phyloP scores from a whole-genome alignment of 1,140 invertebrate genomes.

The Vollenhovia emeryi region DNA sequence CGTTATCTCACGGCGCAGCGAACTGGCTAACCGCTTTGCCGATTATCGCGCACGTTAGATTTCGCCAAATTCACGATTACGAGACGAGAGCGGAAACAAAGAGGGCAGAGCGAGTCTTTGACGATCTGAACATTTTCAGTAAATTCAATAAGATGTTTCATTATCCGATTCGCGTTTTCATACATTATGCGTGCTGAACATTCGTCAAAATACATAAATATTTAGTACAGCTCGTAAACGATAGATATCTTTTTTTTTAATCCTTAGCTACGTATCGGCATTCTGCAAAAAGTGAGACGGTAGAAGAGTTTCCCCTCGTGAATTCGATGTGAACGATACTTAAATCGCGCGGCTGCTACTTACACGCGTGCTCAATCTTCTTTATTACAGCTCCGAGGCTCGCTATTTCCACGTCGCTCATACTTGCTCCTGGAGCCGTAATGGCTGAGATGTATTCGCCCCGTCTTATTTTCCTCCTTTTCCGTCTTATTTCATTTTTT shows the following conservation, averaged over 20 bases:
- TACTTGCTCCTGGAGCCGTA: constrained; percentile 46
- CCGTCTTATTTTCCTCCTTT: constrained; percentile 40
- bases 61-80: neutral
- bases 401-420: constrained; percentile 53
- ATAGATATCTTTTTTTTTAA: neutral
- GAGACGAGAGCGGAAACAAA: neutral
- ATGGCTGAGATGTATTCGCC: constrained; percentile 50
- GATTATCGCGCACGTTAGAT: neutral
- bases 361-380: constrained; percentile 49
- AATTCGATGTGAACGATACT: constrained; percentile 36
- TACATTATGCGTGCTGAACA: neutral
- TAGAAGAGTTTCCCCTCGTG: neutral
- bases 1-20: neutral
- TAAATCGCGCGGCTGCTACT: constrained; percentile 29
- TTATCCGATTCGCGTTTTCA: neutral
- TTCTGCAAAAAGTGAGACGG: neutral
- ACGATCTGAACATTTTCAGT: neutral
- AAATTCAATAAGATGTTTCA: neutral
- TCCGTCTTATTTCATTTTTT: constrained; percentile 26
- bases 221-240: neutral
- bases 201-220: neutral
- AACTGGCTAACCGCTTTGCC: neutral
- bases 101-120: neutral
- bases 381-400: constrained; percentile 48
- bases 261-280: neutral